These are phyloP conservation scores for Paradoxurus hermaphroditus DNA, from an alignment of 2,113 vertebrate species.

Conservation along the genomic window DNA sequence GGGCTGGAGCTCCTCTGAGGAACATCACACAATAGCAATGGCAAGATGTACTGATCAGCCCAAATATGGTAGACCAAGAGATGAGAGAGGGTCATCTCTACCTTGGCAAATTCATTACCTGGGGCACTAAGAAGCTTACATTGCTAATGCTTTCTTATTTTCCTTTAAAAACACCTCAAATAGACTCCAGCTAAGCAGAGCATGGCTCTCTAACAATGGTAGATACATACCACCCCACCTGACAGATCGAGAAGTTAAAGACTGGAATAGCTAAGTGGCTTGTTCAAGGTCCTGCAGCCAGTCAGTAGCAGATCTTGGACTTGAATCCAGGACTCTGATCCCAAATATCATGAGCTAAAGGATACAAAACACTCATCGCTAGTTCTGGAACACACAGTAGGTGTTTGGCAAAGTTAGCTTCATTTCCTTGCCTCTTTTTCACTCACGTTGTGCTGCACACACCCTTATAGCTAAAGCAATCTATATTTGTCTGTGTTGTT, in stretches of 20 bases:
- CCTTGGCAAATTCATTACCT: neutral
- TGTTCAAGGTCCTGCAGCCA: neutral
- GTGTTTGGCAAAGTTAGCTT: neutral
- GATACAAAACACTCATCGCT: fast-evolving
- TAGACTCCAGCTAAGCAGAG: neutral
- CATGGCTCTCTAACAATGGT: neutral
- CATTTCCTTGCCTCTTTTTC: neutral
- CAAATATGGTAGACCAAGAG: neutral
- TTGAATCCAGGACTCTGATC: neutral
- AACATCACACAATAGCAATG: fast-evolving
- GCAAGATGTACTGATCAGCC: too few species aligned
- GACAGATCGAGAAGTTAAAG: neutral
- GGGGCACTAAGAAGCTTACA: neutral
- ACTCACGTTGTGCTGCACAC: neutral
- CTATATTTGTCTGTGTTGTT: neutral
- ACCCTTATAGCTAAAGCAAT: neutral
- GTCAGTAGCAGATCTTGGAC: neutral
- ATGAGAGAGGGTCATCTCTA: neutral
- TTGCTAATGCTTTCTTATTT: neutral
- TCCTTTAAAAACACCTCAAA: neutral
- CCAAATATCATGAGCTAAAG: neutral
- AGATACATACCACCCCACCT: neutral
- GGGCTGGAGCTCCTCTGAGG: too few species aligned
- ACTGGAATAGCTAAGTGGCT: neutral
- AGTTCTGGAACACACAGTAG: neutral